phyloP scores from a whole-genome alignment of 2,797 vertebrate genomes.

The Scolopax rusticola region DNA sequence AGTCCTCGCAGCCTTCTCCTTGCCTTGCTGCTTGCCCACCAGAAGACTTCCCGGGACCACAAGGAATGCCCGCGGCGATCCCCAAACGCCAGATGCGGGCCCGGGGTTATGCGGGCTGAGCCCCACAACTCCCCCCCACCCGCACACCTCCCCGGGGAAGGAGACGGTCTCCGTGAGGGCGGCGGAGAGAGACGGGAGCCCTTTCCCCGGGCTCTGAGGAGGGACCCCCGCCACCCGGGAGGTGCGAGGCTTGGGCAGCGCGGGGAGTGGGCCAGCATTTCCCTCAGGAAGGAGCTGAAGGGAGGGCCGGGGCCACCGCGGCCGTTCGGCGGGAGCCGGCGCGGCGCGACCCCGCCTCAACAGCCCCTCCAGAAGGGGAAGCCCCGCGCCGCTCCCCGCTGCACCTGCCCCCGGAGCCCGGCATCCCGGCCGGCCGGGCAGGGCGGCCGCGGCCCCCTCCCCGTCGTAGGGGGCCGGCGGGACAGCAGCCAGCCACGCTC shows the following conservation, averaged over 20 bases:
- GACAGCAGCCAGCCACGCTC: neutral
- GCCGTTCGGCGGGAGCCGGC: neutral
- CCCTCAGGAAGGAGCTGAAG: neutral
- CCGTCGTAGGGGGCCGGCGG: neutral
- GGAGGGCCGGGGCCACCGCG: neutral
- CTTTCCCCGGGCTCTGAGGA: neutral
- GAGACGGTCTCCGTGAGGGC: neutral
- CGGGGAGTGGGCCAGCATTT: too few relatives aligned
- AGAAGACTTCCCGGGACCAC: neutral
- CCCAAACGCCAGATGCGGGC: fast-evolving
- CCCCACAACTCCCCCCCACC: neutral
- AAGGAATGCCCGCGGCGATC: neutral
- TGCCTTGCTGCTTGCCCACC: fast-evolving
- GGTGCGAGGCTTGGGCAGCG: neutral
- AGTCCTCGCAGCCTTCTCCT: neutral
- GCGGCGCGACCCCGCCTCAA: neutral
- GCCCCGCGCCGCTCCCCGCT: neutral
- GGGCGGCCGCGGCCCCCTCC: neutral
- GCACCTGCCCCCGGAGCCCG: neutral
- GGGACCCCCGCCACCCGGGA: too few relatives aligned
- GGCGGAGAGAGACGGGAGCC: neutral
- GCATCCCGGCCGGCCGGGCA: neutral
- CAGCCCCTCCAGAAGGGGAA: neutral
- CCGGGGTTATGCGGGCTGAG: neutral
- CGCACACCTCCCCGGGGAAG: neutral